These are phyloP conservation scores for Eulacestoma nigropectus DNA, from an alignment of 2,113 vertebrate species.

Conservation along the genomic window DNA sequence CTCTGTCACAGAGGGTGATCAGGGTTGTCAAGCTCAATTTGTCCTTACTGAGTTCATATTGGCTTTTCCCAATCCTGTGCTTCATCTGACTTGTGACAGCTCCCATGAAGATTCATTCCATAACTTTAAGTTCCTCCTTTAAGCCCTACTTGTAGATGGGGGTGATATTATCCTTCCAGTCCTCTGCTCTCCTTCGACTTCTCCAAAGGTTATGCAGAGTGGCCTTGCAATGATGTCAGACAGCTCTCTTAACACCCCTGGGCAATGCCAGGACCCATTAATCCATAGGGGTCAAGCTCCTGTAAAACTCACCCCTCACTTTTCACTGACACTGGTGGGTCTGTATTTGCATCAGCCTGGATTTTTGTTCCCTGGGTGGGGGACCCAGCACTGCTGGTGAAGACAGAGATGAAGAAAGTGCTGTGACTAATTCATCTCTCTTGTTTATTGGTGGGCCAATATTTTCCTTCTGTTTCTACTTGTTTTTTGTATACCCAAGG, in stretches of 20 bases:
- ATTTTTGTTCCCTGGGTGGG: not conserved
- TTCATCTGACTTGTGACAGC: not conserved
- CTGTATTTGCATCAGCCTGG: not conserved
- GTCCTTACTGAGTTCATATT: rapidly evolving
- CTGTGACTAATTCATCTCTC: not conserved
- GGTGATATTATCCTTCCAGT: not conserved
- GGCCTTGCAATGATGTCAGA: not conserved
- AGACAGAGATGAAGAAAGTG: not conserved
- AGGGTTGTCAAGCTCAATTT: not conserved
- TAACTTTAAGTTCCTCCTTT: not conserved
- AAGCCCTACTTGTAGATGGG: not conserved
- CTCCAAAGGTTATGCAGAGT: not conserved
- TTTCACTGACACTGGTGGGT: not conserved
- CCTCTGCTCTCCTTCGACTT: not conserved
- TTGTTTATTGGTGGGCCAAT: not conserved
- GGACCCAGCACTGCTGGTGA: not conserved
- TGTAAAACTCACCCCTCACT: not conserved
- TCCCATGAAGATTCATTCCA: not conserved
- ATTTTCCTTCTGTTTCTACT: not conserved
- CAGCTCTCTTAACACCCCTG: not conserved
- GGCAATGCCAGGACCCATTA: not conserved
- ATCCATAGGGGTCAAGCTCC: not conserved
- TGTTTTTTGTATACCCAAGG: not conserved
- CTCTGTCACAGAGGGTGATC: not conserved
- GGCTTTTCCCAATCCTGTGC: not conserved